These are phyloP conservation scores for Onychomys torridus DNA, from an alignment of 2,797 vertebrate genomes.

Conservation along the genomic window DNA sequence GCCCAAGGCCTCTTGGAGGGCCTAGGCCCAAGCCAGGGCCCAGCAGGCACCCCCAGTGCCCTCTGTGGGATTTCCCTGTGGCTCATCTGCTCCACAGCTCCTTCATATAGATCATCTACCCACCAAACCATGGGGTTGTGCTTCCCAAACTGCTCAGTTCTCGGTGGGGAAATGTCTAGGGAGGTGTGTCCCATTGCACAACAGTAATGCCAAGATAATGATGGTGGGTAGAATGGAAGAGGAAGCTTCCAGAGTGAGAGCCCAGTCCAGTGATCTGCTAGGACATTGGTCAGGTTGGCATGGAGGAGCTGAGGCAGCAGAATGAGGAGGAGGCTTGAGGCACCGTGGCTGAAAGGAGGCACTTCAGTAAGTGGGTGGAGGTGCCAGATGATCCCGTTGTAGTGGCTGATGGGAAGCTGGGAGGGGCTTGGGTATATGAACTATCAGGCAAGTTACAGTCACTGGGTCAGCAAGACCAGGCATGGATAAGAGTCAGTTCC, in stretches of 20 bases:
- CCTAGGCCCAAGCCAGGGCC: background rate
- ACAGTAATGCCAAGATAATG: background rate
- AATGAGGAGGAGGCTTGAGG: background rate
- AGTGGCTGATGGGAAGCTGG: background rate
- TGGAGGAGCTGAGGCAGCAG: fast-evolving
- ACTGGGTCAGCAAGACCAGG: fast-evolving
- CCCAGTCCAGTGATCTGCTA: background rate
- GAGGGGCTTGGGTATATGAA: background rate
- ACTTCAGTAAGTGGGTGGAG: fast-evolving
- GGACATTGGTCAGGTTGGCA: background rate
- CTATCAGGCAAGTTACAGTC: background rate
- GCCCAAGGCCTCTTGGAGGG: background rate
- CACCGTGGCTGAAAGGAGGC: background rate
- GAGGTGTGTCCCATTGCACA: background rate
- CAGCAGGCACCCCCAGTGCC: background rate
- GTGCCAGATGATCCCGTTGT: fast-evolving
- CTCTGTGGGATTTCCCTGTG: background rate
- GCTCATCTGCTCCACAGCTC: background rate
- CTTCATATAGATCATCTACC: background rate
- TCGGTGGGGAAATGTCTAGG: background rate
- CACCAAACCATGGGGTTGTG: fast-evolving
- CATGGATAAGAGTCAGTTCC: background rate
- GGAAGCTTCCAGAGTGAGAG: background rate
- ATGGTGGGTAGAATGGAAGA: background rate
- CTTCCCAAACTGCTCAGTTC: background rate